Conservation (phyloP, 2,888 invertebrate species). For the Bellardia bayeri region DNA sequence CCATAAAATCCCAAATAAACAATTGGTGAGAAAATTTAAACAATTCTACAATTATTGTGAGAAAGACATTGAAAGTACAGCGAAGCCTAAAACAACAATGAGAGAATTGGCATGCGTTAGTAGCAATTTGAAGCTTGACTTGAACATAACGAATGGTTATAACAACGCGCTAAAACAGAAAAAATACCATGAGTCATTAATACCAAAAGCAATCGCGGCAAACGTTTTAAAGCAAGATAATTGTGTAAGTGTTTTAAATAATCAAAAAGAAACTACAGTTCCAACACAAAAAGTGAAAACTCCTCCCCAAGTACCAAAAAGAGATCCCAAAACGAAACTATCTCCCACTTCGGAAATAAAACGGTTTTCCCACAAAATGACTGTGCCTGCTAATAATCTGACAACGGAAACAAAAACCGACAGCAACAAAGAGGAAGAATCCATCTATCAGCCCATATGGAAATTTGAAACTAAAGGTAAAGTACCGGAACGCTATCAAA, state of each 20-base stretch:
- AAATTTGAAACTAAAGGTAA: conserved; percentile 82
- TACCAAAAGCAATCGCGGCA: not conserved
- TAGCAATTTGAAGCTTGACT: conserved; percentile 70
- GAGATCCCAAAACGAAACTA: conserved; percentile 77
- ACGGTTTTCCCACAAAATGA: conserved; percentile 69
- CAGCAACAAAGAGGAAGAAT: conserved; percentile 77
- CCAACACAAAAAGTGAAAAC: conserved; percentile 40
- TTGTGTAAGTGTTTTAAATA: conserved; percentile 30
- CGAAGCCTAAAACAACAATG: conserved; percentile 41
- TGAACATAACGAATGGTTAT: conserved; percentile 54
- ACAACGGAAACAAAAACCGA: conserved; percentile 40
- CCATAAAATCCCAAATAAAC: conserved; percentile 61
- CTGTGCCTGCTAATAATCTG: conserved; percentile 72
- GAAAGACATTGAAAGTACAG: conserved; percentile 21
- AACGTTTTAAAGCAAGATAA: conserved; percentile 42
- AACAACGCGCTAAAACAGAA: not conserved
- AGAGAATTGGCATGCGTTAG: conserved; percentile 52
- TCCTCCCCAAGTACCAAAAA: conserved; percentile 73
- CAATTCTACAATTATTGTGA: conserved; percentile 67
- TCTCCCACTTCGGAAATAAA: conserved; percentile 60
- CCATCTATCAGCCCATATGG: conserved; percentile 84
- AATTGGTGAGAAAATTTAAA: conserved; percentile 73
- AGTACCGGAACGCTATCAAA: conserved; percentile 77
- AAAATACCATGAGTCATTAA: conserved; percentile 38
- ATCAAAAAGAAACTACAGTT: not conserved